A percentile compares a stretch with the other conserved stretches of the same genome.
Evolutionary conservation across 2,797 vertebrate species (phyloP).

Genomic region (Nyctalus aviator): DNA sequence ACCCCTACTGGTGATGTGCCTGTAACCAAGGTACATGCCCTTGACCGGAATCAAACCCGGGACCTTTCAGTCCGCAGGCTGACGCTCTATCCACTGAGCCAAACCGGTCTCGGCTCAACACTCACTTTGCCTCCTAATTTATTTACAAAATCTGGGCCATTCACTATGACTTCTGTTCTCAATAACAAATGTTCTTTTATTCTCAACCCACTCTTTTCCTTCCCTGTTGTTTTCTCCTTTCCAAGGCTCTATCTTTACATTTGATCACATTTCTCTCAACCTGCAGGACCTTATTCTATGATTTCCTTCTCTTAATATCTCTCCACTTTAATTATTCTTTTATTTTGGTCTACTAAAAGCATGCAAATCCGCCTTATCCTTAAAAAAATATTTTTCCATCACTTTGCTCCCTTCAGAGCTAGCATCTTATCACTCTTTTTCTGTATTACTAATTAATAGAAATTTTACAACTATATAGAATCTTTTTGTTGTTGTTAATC

Average conservation of each 20-base stretch:
- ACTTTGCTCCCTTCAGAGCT: slow-evolving; percentile 15
- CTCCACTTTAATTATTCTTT: not conserved
- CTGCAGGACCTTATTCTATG: not conserved
- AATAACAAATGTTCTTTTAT: slow-evolving; percentile 2
- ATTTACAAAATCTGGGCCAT: slow-evolving; percentile 30
- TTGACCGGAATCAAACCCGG: too few relatives aligned
- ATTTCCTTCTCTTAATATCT: not conserved
- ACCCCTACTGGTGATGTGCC: too few relatives aligned
- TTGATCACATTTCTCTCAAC: slow-evolving; percentile 34
- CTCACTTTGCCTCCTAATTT: not conserved
- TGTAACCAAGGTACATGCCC: too few relatives aligned
- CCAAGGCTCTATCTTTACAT: not conserved
- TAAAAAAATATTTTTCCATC: not conserved
- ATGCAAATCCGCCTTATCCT: not conserved
- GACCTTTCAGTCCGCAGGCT: too few relatives aligned
- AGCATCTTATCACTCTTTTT: not conserved
- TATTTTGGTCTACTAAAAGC: not conserved
- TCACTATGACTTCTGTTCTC: slow-evolving; percentile 3
- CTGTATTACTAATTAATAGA: slow-evolving; percentile 23
- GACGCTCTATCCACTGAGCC: too few relatives aligned
- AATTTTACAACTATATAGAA: not conserved
- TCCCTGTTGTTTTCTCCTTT: not conserved
- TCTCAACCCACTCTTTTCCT: not conserved
- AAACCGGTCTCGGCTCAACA: not conserved
- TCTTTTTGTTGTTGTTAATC: not conserved